These are phyloP conservation scores for Cisticola juncidis DNA, from an alignment of 2,113 vertebrate genomes.

Conservation along the genomic window DNA sequence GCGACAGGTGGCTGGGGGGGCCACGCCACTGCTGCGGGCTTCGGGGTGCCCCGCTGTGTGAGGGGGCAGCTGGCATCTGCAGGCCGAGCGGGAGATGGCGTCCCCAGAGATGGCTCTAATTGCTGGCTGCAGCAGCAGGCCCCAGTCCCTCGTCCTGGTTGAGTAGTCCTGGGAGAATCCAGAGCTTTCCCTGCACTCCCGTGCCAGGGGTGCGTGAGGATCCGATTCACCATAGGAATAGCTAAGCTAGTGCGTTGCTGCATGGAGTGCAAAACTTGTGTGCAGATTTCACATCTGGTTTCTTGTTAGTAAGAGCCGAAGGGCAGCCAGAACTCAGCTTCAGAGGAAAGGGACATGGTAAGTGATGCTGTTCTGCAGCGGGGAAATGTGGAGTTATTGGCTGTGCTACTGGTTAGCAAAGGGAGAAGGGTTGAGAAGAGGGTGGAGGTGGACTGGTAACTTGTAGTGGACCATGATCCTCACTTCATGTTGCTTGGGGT, in stretches of 20 bases:
- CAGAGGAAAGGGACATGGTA: background rate
- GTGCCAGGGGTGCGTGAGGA: rapidly evolving
- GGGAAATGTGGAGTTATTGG: background rate
- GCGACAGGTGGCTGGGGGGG: background rate
- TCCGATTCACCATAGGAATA: background rate
- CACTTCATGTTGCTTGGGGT: background rate
- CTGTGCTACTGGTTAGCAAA: background rate
- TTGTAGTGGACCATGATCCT: background rate
- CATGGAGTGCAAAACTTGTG: background rate
- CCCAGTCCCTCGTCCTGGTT: background rate
- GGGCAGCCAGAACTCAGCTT: background rate
- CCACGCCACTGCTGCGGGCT: background rate
- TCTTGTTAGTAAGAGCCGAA: background rate
- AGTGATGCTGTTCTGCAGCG: background rate
- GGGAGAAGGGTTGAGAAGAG: background rate
- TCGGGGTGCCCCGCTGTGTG: background rate
- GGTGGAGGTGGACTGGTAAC: background rate
- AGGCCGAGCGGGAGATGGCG: background rate
- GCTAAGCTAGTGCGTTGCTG: background rate
- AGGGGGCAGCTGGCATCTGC: background rate
- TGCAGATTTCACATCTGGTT: background rate
- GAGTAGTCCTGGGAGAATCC: background rate
- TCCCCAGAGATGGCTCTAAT: rapidly evolving
- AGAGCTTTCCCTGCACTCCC: background rate
- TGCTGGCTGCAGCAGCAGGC: background rate